These are phyloP conservation scores for Oriolus oriolus DNA, from an alignment of 2,113 vertebrate genomes.

Conservation along the genomic window DNA sequence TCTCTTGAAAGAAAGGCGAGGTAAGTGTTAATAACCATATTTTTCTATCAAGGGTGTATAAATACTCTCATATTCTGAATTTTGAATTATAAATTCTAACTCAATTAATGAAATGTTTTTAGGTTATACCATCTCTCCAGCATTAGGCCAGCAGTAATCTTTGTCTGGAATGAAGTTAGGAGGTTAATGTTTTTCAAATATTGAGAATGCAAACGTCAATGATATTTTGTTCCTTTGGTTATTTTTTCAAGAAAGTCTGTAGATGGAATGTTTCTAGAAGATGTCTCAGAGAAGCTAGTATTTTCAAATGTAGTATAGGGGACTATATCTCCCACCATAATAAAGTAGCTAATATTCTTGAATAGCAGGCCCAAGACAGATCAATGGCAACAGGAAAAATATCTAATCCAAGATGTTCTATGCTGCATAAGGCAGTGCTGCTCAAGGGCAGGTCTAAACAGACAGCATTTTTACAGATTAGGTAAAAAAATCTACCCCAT, in stretches of 20 bases:
- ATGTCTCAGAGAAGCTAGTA: background rate
- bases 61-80: background rate
- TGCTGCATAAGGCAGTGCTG: background rate
- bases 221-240: background rate
- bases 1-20: slow-evolving; percentile 47
- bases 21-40: background rate
- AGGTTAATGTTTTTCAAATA: background rate
- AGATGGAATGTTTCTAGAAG: background rate
- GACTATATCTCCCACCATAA: background rate
- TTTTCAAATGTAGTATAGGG: background rate
- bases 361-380: background rate
- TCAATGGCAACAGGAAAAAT: background rate
- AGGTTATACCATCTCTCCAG: background rate
- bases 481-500: background rate
- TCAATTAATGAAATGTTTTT: background rate
- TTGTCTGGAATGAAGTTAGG: background rate
- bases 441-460: background rate
- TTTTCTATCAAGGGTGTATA: background rate
- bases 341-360: background rate
- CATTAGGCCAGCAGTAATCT: background rate
- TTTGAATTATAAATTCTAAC: background rate
- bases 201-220: background rate
- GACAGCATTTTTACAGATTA: background rate
- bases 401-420: background rate
- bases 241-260: background rate